Conservation (phyloP, 2,888 invertebrate genomes). For the Lasioglossum malachurum region DNA sequence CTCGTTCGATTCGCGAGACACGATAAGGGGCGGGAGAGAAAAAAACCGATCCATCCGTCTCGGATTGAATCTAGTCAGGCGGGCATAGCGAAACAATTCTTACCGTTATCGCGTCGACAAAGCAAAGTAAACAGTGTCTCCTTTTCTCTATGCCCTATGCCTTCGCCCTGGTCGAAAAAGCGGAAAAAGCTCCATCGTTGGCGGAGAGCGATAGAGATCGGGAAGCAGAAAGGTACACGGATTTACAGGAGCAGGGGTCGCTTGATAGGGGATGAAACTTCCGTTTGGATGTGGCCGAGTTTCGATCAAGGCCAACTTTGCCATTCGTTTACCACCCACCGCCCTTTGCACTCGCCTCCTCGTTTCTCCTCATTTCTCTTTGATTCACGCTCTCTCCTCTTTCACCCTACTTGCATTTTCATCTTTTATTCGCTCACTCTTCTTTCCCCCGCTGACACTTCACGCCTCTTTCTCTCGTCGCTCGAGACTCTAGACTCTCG, state of each 20-base stretch:
- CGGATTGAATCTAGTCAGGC: conserved; percentile 19
- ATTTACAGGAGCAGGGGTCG: conserved; percentile 62
- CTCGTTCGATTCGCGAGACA: conserved; percentile 28
- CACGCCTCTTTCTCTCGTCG: conserved; percentile 29
- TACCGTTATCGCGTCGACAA: conserved; percentile 28
- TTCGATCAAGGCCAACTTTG: conserved; percentile 73
- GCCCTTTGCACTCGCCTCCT: conserved; percentile 15
- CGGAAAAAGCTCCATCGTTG: conserved; percentile 13
- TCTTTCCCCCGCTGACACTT: background rate
- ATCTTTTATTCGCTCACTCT: conserved; percentile 41
- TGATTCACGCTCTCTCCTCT: conserved; percentile 5
- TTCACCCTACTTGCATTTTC: conserved; percentile 40
- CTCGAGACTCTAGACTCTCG: background rate
- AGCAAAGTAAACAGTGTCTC: conserved; percentile 32
- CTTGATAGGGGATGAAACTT: conserved; percentile 69
- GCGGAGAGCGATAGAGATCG: conserved; percentile 25
- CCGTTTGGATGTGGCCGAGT: conserved; percentile 71
- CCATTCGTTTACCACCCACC: conserved; percentile 61
- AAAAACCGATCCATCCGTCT: conserved; percentile 22
- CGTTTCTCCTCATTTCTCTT: background rate
- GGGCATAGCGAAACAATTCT: conserved; percentile 38
- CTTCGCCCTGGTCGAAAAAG: conserved; percentile 12
- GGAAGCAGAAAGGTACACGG: conserved; percentile 56
- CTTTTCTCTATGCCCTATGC: conserved; percentile 1
- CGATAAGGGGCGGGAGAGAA: background rate